These are phyloP conservation scores for Fragum whitleyi DNA, from an alignment of 2,888 invertebrate species.

Conservation along the genomic window DNA sequence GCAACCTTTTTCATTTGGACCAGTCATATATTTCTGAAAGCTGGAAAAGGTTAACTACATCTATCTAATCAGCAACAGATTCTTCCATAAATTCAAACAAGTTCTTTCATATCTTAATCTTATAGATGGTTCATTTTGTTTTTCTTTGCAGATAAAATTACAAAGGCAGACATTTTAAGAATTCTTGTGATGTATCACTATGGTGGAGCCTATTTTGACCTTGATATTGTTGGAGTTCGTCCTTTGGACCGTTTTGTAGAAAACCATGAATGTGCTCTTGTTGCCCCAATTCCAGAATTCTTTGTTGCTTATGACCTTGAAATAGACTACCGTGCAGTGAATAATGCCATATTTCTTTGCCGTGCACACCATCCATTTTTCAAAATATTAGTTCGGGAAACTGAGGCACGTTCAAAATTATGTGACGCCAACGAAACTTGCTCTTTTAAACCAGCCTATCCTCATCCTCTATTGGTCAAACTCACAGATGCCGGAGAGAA, in stretches of 20 bases:
- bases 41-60: too few species aligned
- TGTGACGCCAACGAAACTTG: slow-evolving; percentile 6
- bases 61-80: too few species aligned
- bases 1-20: too few species aligned
- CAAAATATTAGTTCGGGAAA: neutral
- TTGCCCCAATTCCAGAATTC: slow-evolving; percentile 8
- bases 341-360: slow-evolving; percentile 16
- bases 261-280: slow-evolving; percentile 8
- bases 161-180: slow-evolving; percentile 7
- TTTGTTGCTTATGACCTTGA: slow-evolving; percentile 10
- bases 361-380: slow-evolving; percentile 14
- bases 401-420: neutral
- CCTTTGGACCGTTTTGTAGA: slow-evolving; percentile 8
- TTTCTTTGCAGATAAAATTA: slow-evolving; percentile 14
- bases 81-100: too few species aligned
- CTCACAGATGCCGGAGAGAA: neutral
- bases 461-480: neutral
- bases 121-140: too few species aligned
- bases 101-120: too few species aligned
- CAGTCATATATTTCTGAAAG: too few species aligned
- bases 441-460: neutral
- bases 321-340: slow-evolving; percentile 9
- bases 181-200: slow-evolving; percentile 11
- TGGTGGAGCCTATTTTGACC: slow-evolving; percentile 9
- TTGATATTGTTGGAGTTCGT: slow-evolving; percentile 12